phyloP scores from a whole-genome alignment of 1,140 invertebrate genomes.

The Heterodera carotae region DNA sequence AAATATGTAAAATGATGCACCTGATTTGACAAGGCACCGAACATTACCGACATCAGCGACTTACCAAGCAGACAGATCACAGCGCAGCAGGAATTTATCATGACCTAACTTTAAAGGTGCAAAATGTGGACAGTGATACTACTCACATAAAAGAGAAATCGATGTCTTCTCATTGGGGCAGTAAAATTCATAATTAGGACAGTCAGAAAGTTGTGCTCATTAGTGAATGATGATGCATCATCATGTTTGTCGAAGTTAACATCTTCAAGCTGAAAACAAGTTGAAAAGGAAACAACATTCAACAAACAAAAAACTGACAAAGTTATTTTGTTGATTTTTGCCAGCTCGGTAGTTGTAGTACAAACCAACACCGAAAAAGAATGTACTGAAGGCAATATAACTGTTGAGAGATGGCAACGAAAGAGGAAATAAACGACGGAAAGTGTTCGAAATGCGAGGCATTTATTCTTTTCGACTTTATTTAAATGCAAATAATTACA shows the following conservation, averaged over 20 bases:
- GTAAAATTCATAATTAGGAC: constrained; percentile 19
- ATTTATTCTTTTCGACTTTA: too few relatives aligned
- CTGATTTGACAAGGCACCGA: constrained; percentile 39
- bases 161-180: constrained; percentile 26
- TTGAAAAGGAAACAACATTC: neutral
- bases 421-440: constrained; percentile 3
- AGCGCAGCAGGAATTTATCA: constrained; percentile 49
- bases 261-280: neutral
- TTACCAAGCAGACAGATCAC: constrained; percentile 44
- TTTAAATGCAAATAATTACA: too few relatives aligned
- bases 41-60: constrained; percentile 29
- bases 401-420: constrained; percentile 37
- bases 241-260: neutral
- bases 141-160: constrained; percentile 46
- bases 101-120: constrained; percentile 36
- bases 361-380: constrained; percentile 29
- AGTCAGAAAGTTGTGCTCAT: constrained; percentile 1
- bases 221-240: neutral
- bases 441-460: neutral
- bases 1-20: constrained; percentile 25
- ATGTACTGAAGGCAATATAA: constrained; percentile 31
- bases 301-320: constrained; percentile 23
- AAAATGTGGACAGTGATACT: neutral
- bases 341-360: constrained; percentile 31
- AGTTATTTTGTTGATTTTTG: constrained; percentile 15